A percentile compares a stretch with the other conserved stretches of the same genome.
phyloP scores from a whole-genome alignment of 2,113 vertebrate genomes.

The Phyllopteryx taeniolatus region DNA sequence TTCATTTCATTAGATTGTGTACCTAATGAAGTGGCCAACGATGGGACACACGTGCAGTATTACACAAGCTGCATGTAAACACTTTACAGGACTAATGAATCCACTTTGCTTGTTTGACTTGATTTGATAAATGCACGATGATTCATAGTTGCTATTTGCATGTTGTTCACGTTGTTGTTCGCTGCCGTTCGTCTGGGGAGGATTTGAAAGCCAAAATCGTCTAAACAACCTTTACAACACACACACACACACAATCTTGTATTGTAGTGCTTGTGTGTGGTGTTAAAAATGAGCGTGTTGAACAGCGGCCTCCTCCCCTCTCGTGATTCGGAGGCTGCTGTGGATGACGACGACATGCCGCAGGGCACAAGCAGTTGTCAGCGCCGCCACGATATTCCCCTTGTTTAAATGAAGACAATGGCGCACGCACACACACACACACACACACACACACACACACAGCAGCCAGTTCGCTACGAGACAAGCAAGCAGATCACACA shows the following conservation, averaged over 20 bases:
- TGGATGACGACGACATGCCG: neutral
- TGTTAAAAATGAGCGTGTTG: neutral
- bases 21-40: too few species aligned
- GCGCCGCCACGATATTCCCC: slow-evolving; percentile 30
- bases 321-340: neutral
- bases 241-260: too few species aligned
- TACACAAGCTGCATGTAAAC: neutral
- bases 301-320: neutral
- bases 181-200: neutral
- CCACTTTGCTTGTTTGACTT: neutral
- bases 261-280: neutral
- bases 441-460: neutral
- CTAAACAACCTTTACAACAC: neutral
- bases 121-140: neutral
- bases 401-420: slow-evolving; percentile 59
- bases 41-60: too few species aligned
- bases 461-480: slow-evolving; percentile 15
- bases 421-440: slow-evolving; percentile 7
- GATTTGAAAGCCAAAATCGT: neutral
- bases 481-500: slow-evolving; percentile 42
- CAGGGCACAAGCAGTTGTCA: slow-evolving; percentile 35
- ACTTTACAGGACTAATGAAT: neutral
- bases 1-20: too few species aligned
- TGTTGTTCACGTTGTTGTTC: too few species aligned
- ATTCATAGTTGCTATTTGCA: neutral